These are phyloP conservation scores for Macaria liturata DNA, from an alignment of 2,888 invertebrate species.

Conservation along the genomic window DNA sequence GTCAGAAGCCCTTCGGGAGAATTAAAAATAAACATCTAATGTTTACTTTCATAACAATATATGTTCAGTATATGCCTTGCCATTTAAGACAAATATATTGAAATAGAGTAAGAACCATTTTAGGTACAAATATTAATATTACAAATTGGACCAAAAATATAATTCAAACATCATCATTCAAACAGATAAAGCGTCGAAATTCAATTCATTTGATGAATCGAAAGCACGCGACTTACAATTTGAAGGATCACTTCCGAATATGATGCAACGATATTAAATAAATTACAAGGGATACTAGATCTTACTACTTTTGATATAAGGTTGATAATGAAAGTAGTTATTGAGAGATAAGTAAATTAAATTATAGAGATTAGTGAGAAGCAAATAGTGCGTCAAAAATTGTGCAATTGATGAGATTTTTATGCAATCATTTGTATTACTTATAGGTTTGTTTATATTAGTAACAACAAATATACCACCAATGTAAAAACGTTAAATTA, in stretches of 20 bases:
- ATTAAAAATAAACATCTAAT: too few species aligned
- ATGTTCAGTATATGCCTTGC: too few species aligned
- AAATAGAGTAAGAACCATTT: too few species aligned
- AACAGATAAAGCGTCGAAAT: slow-evolving; percentile 34
- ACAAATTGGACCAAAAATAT: slow-evolving; percentile 27
- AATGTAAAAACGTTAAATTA: too few species aligned
- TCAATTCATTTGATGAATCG: slow-evolving; percentile 62
- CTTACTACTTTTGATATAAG: background rate
- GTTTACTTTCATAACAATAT: too few species aligned
- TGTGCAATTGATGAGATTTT: slow-evolving; percentile 3
- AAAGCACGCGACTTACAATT: slow-evolving; percentile 56
- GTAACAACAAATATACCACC: too few species aligned
- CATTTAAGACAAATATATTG: too few species aligned
- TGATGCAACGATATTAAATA: slow-evolving; percentile 12
- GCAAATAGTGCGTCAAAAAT: slow-evolving; percentile 6
- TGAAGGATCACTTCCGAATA: slow-evolving; percentile 57
- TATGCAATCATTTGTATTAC: background rate
- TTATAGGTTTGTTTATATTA: background rate
- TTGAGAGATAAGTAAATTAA: slow-evolving; percentile 2
- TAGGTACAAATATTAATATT: too few species aligned
- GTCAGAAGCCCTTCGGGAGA: too few species aligned
- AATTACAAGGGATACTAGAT: background rate
- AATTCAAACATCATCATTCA: slow-evolving; percentile 34
- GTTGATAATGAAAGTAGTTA: background rate
- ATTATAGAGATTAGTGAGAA: slow-evolving; percentile 4